Conservation (phyloP, 1,140 invertebrate genomes). For the Phocides pigmalion region DNA sequence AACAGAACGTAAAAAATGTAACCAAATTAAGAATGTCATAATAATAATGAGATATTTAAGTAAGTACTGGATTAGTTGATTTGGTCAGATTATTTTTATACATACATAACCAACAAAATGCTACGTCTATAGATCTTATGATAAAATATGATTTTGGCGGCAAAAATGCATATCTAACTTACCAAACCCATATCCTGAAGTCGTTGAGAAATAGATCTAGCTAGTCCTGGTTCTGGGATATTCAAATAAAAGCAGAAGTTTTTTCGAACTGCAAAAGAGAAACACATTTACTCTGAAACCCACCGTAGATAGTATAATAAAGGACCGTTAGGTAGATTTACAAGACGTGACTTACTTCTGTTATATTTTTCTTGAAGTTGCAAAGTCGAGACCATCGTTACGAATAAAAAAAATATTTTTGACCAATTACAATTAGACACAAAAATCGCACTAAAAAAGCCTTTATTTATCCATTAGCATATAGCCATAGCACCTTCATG, state of each 20-base stretch:
- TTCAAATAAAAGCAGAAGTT: slow-evolving; percentile 89
- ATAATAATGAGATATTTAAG: slow-evolving; percentile 19
- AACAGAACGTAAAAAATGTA: slow-evolving; percentile 57
- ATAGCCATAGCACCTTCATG: background rate
- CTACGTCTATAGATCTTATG: slow-evolving; percentile 44
- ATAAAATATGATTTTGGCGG: slow-evolving; percentile 55
- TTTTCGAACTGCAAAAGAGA: slow-evolving; percentile 67
- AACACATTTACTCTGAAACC: slow-evolving; percentile 24
- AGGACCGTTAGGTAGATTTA: slow-evolving; percentile 24
- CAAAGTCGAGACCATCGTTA: slow-evolving; percentile 71
- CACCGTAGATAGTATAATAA: slow-evolving; percentile 18
- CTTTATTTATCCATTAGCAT: slow-evolving; percentile 28
- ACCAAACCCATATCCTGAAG: slow-evolving; percentile 88
- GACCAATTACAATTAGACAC: slow-evolving; percentile 36
- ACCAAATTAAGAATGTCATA: slow-evolving; percentile 49
- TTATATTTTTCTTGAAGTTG: slow-evolving; percentile 75
- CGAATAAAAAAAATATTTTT: slow-evolving; percentile 31
- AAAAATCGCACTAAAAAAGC: slow-evolving; percentile 2
- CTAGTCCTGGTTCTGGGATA: slow-evolving; percentile 86
- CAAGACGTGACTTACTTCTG: slow-evolving; percentile 61
- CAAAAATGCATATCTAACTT: slow-evolving; percentile 71
- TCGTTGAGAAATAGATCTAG: slow-evolving; percentile 85
- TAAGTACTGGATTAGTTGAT: slow-evolving; percentile 35
- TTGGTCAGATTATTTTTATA: slow-evolving; percentile 41
- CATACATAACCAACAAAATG: slow-evolving; percentile 59